Base-by-base conservation (phyloP, 2,888 invertebrate genomes). In the Entomobrya proxima region DNA sequence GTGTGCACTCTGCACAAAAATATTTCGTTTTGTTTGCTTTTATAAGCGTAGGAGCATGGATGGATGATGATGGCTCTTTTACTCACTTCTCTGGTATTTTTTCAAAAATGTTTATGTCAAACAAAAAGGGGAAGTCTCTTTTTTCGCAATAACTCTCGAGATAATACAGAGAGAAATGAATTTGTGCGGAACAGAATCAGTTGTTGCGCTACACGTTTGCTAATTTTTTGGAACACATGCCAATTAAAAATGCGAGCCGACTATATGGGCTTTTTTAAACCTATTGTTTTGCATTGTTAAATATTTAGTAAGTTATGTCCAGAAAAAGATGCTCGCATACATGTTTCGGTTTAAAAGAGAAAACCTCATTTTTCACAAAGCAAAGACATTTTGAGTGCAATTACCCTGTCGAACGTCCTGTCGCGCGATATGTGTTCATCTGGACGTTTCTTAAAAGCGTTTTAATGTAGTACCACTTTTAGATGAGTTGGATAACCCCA, bases 401-500 rank as follows among this genome's bases (percentile, higher is more conserved):
- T 61, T 61, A 61, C 7, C 11, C 58, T 32, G 32, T n/a, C 15
- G n/a, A 61, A 61, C 30, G 58, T 61, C 58, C 30, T 61, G 32
- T 32, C 58, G 58, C 55, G 58, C 27, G n/a, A 32, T 32, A 61
- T 61, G 58, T 61, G 30, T 61, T 61, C 58, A 61, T 61, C 58
- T 61, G 58, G 58, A 61, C 58, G 58, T 2, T 32, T 61, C 58
- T 72, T 30, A 44, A 72, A 30, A 72, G 27, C 40, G 47, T 72
- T 72, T 72, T 44, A 61, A 61, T 61, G 58, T 61, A 32, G 58
- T 61, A 27, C 27, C 24, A 72, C 24, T 72, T 67, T 72, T 27
- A 40, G 40, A 32, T 61, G 58, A 61, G 58, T 61, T 32, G 58
- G 58, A 61, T 61, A 61, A 61, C 58, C 58, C 58, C 37, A 67